phyloP scores from a whole-genome alignment of 2,888 invertebrate species.

The Dryocosmus kuriphilus region DNA sequence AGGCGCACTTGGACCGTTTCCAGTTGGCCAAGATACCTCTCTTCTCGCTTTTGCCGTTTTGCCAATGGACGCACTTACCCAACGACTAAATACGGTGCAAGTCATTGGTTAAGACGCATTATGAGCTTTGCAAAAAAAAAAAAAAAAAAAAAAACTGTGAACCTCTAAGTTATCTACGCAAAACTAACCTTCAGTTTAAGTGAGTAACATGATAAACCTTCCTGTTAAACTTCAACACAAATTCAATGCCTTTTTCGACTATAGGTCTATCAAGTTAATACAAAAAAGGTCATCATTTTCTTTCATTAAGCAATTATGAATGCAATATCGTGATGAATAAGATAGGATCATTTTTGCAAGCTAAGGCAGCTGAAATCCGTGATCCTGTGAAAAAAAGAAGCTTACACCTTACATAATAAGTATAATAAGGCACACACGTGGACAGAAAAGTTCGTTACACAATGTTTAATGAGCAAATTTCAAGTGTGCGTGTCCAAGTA shows the following conservation, averaged over 20 bases:
- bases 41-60: constrained; percentile 60
- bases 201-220: not conserved
- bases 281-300: not conserved
- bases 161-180: constrained; percentile 2
- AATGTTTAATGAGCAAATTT: constrained; percentile 30
- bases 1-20: constrained; percentile 70
- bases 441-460: constrained; percentile 19
- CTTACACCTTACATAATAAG: constrained; percentile 1
- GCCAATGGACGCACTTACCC: constrained; percentile 40
- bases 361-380: constrained; percentile 2
- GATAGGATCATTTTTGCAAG: not conserved
- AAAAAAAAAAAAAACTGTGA: constrained; percentile 22
- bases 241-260: too few relatives aligned
- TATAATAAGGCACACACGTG: constrained; percentile 17
- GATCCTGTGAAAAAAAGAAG: not conserved
- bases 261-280: too few relatives aligned
- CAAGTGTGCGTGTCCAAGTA: constrained; percentile 28
- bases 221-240: not conserved
- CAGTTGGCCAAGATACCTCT: constrained; percentile 70
- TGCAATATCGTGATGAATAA: not conserved
- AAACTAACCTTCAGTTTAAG: constrained; percentile 1
- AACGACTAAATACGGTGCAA: constrained; percentile 31
- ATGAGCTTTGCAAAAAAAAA: constrained; percentile 18
- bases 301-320: not conserved
- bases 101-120: constrained; percentile 27